Percentiles rank a stretch among this genome's conserved stretches.
phyloP scores from a whole-genome alignment of 2,797 vertebrate genomes.

The Takifugu rubripes region DNA sequence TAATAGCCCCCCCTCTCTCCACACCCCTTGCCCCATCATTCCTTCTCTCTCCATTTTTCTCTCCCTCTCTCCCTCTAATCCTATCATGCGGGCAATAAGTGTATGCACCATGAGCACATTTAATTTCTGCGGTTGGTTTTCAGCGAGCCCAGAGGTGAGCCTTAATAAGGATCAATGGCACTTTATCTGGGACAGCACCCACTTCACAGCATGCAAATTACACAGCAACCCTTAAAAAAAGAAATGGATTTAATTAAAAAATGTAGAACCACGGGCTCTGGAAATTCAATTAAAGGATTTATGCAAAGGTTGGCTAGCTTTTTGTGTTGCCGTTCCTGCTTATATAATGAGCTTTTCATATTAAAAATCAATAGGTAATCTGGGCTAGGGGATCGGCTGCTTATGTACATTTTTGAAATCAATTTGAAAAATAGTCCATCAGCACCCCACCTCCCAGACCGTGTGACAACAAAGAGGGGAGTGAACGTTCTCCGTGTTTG shows the following conservation, averaged over 20 bases:
- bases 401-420: slow-evolving; percentile 99
- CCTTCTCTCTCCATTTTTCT: slow-evolving; percentile 46
- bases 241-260: slow-evolving; percentile 99
- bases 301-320: slow-evolving; percentile 99
- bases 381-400: slow-evolving; percentile 99
- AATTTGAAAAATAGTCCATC: slow-evolving; percentile 99
- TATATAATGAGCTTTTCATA: slow-evolving; percentile 99
- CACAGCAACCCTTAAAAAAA: slow-evolving; percentile 99
- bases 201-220: slow-evolving; percentile 99
- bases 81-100: slow-evolving; percentile 95
- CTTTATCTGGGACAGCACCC: slow-evolving; percentile 98
- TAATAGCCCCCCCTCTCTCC: slow-evolving; percentile 59
- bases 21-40: slow-evolving; percentile 59
- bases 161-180: slow-evolving; percentile 99
- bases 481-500: slow-evolving; percentile 18
- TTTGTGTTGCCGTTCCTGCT: slow-evolving; percentile 99
- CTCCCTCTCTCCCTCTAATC: slow-evolving; percentile 82
- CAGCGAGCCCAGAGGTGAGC: slow-evolving; percentile 99
- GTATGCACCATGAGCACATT: slow-evolving; percentile 98
- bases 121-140: slow-evolving; percentile 99
- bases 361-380: slow-evolving; percentile 99
- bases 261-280: slow-evolving; percentile 99
- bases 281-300: slow-evolving; percentile 99
- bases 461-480: slow-evolving; percentile 85
- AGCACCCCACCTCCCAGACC: slow-evolving; percentile 60